Conservation (phyloP, 2,888 invertebrate species). For the Creontiades dilutus region DNA sequence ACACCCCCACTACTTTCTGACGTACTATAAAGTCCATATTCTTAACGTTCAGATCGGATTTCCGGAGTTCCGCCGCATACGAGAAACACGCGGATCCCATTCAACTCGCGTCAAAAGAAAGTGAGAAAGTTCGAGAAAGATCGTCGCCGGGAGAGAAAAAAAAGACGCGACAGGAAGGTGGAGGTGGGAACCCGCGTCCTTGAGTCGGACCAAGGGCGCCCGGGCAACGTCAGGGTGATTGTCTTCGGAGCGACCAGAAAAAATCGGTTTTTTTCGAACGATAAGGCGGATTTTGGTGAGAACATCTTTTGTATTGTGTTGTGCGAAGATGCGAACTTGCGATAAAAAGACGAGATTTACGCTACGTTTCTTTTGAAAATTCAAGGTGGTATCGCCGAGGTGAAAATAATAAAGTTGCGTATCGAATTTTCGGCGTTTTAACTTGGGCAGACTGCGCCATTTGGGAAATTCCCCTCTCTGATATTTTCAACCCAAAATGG, state of each 20-base stretch:
- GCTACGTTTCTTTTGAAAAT: too few relatives aligned
- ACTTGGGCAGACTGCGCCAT: too few relatives aligned
- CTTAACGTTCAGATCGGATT: too few relatives aligned
- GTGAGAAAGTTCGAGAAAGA: conserved; percentile 27
- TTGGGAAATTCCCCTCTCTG: too few relatives aligned
- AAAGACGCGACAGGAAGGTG: neutral
- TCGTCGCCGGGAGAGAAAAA: neutral
- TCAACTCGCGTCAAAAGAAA: neutral
- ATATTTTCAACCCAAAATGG: too few relatives aligned
- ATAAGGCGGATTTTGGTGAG: neutral
- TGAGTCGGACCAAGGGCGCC: conserved; percentile 15
- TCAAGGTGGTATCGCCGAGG: too few relatives aligned
- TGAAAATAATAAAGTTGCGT: too few relatives aligned
- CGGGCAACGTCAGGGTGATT: conserved; percentile 28
- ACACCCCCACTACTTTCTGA: too few relatives aligned
- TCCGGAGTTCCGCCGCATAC: too few relatives aligned
- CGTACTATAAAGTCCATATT: too few relatives aligned
- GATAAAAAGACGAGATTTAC: neutral
- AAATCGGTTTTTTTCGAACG: neutral
- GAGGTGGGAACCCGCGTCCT: neutral
- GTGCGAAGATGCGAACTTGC: neutral
- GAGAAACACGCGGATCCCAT: neutral
- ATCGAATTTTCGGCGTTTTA: too few relatives aligned
- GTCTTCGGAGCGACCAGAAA: neutral
- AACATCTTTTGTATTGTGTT: neutral